Evolutionary conservation across 1,140 invertebrate genomes (phyloP), one percentile per base, ranked within the genome.

Genomic region (Aphidius ervi): DNA sequence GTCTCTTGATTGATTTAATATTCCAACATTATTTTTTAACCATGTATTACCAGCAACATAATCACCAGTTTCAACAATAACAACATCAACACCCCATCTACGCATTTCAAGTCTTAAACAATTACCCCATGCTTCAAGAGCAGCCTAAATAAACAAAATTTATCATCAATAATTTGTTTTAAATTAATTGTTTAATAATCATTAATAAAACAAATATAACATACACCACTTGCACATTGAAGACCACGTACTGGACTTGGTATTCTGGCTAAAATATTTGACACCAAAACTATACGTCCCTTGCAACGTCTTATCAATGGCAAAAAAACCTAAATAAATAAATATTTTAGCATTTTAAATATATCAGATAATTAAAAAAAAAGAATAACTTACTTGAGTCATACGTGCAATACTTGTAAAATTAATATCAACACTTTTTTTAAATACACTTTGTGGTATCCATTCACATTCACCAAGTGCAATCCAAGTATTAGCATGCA

Each of bases 401-500:
- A 90, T 75, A n/a, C 88, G 81, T 6, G 86, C 83, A n/a, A 87
- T 80, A 37, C 87, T 87, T 80, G 93, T 78, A 65, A 93, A 82
- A 82, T 95, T 91, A 56, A 90, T 83, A 56, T 91, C 87, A 71
- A 87, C 82, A 40, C 90, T 87, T 70, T 86, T 84, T 68, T 86
- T 85, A 66, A 90, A 85, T 57, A 90, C 86, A 4, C 84, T 82
- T 64, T 87, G 84, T 46, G 91, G 89, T 58, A 92, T 85, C 90
- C 90, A 92, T 80, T 96, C 94, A 59, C 94, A 86, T 81, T 94
- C 92, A 1, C 93, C 93, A 54, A 93, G 85, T 20, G 90, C 88
- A 66, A 91, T 88, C 85, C 92, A 92, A 37, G 91, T 90, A 56
- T 92, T 91, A 68, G 93, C 92, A 79, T 96, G 94, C 6, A 97